Conservation (phyloP, 2,888 invertebrate species). For the Meteorus colon region DNA sequence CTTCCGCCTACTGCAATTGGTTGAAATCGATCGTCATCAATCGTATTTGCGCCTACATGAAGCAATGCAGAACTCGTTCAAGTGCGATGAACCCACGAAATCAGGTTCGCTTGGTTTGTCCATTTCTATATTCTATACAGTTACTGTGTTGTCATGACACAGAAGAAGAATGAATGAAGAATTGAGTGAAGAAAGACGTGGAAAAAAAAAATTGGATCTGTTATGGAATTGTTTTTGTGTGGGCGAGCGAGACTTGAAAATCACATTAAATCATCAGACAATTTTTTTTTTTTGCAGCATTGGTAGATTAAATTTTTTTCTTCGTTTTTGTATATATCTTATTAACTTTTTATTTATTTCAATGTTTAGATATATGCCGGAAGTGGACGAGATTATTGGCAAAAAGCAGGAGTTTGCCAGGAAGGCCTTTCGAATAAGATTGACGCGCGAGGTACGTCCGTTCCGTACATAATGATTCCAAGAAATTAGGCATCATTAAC, state of each 20-base stretch:
- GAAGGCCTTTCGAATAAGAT: slow-evolving; percentile 43
- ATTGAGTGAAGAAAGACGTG: not conserved
- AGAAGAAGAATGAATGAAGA: slow-evolving; percentile 31
- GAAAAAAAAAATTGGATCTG: slow-evolving; percentile 4
- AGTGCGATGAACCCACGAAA: slow-evolving; percentile 28
- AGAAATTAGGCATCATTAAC: slow-evolving; percentile 51
- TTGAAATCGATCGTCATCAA: slow-evolving; percentile 9
- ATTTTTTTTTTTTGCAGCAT: slow-evolving; percentile 15
- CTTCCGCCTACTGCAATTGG: slow-evolving; percentile 29
- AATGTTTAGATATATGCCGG: slow-evolving; percentile 9
- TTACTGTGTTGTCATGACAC: slow-evolving; percentile 1
- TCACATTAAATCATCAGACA: slow-evolving; percentile 20
- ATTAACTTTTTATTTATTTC: not conserved
- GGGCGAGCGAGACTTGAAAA: slow-evolving; percentile 39
- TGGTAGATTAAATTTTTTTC: slow-evolving; percentile 30
- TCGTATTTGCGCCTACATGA: slow-evolving; percentile 31
- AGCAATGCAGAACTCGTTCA: slow-evolving; percentile 28
- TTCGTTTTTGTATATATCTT: not conserved
- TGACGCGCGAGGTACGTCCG: slow-evolving; percentile 28
- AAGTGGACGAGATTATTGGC: slow-evolving; percentile 1
- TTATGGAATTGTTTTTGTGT: slow-evolving; percentile 42
- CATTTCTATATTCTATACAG: slow-evolving; percentile 25
- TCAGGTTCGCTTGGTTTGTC: slow-evolving; percentile 24
- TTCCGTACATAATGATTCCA: slow-evolving; percentile 44
- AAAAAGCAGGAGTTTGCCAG: slow-evolving; percentile 32